These are phyloP conservation scores for Graptemys geographica DNA, from an alignment of 2,797 vertebrate species.

Conservation along the genomic window DNA sequence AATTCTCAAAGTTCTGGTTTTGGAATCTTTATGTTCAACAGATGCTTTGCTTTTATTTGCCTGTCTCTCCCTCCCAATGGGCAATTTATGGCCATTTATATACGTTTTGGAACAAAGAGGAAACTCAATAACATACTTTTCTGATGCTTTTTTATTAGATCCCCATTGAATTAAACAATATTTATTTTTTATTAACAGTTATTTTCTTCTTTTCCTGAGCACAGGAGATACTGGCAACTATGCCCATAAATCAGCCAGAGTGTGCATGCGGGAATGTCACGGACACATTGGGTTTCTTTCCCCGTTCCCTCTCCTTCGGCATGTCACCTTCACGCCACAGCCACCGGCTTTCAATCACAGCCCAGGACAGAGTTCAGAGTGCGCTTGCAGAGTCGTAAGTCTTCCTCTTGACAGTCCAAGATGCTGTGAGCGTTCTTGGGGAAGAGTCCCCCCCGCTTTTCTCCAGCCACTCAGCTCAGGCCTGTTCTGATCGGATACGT, in stretches of 20 bases:
- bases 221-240: neutral
- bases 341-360: slow-evolving; percentile 28
- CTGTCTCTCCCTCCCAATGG: slow-evolving; percentile 5
- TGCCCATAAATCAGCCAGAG: slow-evolving; percentile 30
- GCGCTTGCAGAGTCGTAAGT: slow-evolving; percentile 43
- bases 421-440: neutral
- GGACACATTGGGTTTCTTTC: neutral
- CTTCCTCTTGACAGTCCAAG: slow-evolving; percentile 21
- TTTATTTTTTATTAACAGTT: slow-evolving; percentile 60
- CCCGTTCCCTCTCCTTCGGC: neutral
- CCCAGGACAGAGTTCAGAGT: neutral
- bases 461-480: slow-evolving; percentile 6
- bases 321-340: slow-evolving; percentile 40
- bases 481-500: neutral
- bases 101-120: neutral
- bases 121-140: slow-evolving; percentile 44
- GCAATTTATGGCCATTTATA: slow-evolving; percentile 37
- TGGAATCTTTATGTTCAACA: slow-evolving; percentile 12
- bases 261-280: neutral
- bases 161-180: slow-evolving; percentile 51
- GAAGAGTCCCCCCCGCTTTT: neutral
- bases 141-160: slow-evolving; percentile 45
- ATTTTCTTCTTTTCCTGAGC: slow-evolving; percentile 51
- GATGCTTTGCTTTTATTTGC: slow-evolving; percentile 46
- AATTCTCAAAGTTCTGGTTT: neutral